phyloP scores from a whole-genome alignment of 2,888 invertebrate genomes.

The Blastobasis lacticolella region DNA sequence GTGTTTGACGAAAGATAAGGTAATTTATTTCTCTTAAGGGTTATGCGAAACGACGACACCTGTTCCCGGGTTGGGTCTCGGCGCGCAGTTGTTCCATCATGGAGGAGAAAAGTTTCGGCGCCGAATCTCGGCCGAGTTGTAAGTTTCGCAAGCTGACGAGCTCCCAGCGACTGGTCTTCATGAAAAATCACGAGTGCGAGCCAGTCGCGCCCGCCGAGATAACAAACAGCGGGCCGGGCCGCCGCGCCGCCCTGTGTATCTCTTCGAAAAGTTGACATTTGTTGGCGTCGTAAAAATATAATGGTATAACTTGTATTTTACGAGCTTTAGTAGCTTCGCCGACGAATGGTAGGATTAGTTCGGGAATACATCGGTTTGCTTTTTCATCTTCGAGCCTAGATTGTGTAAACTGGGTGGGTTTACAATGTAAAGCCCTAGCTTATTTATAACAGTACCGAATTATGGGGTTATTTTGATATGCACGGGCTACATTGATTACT shows the following conservation, averaged over 20 bases:
- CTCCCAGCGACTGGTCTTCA: constrained; percentile 23
- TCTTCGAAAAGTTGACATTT: constrained; percentile 64
- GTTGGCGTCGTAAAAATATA: constrained; percentile 66
- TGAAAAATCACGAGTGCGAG: constrained; percentile 28
- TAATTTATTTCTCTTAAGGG: constrained; percentile 9
- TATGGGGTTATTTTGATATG: too few relatives aligned
- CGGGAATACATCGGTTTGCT: neutral
- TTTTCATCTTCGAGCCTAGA: neutral
- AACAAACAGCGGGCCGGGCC: constrained; percentile 31
- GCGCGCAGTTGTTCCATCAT: constrained; percentile 8
- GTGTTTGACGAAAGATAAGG: too few relatives aligned
- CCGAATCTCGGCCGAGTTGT: constrained; percentile 10
- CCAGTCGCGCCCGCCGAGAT: constrained; percentile 22
- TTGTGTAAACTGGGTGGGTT: too few relatives aligned
- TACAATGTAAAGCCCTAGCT: too few relatives aligned
- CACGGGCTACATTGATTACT: too few relatives aligned
- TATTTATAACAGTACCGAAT: too few relatives aligned
- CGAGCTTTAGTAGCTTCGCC: constrained; percentile 44
- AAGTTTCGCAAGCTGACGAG: constrained; percentile 18
- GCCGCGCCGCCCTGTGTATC: constrained; percentile 25
- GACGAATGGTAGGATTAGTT: constrained; percentile 38
- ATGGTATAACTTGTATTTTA: constrained; percentile 66
- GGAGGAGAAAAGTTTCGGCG: constrained; percentile 13
- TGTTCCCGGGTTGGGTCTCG: constrained; percentile 6
- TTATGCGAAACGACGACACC: constrained; percentile 6